A percentile compares a stretch with the other conserved stretches of the same genome.
Evolutionary conservation across 2,113 vertebrate species (phyloP).

Genomic region (Epinephelus fuscoguttatus): DNA sequence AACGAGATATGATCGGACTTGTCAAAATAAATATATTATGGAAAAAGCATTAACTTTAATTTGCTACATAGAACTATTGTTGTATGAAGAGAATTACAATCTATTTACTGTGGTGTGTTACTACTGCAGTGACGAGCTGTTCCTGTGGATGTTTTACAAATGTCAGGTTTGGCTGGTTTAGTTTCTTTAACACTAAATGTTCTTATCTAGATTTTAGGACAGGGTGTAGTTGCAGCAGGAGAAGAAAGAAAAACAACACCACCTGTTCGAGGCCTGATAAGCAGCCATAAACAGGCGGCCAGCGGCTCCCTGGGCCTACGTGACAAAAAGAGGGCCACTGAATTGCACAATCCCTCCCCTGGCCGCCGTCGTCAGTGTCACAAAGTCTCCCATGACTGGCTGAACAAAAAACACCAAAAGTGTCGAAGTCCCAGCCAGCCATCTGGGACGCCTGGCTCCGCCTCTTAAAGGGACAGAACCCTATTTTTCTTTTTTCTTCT

Average conservation of each 20-base stretch:
- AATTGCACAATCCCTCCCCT: constrained; percentile 76
- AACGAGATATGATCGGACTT: background rate
- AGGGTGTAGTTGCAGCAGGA: background rate
- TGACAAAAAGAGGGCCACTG: constrained; percentile 69
- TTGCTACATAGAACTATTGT: background rate
- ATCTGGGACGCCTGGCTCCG: constrained; percentile 65
- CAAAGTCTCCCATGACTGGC: constrained; percentile 75
- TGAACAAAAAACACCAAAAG: constrained; percentile 74
- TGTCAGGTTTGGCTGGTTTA: background rate
- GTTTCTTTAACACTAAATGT: background rate
- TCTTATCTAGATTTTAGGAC: background rate
- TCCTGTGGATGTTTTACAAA: background rate
- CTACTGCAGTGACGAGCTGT: fast-evolving
- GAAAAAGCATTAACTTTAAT: background rate
- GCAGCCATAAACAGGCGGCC: constrained; percentile 68
- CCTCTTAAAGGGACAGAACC: constrained; percentile 74
- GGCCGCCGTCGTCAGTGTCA: constrained; percentile 51
- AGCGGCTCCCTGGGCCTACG: constrained; percentile 54
- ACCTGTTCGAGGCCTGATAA: constrained; percentile 74
- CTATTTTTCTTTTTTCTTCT: constrained; percentile 12
- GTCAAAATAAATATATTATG: background rate
- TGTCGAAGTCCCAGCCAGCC: constrained; percentile 69
- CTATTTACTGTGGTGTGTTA: background rate
- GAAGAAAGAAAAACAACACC: constrained; percentile 37
- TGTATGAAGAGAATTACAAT: background rate